Conservation (phyloP, 2,113 vertebrate genomes). For the Cynoglossus semilaevis region DNA sequence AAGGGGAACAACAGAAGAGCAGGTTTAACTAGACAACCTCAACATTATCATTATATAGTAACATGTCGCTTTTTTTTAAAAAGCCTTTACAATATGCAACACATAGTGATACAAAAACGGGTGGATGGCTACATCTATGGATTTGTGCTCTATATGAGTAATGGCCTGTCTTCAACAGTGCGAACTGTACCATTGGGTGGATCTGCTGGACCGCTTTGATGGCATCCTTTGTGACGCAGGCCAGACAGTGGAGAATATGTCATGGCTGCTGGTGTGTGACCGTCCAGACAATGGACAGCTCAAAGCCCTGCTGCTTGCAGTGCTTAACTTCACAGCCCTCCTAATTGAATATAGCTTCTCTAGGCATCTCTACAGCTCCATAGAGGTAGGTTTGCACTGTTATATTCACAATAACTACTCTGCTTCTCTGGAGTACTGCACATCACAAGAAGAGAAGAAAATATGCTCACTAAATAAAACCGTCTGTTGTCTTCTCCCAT, state of each 20-base stretch:
- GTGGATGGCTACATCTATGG: neutral
- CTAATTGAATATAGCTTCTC: constrained; percentile 98
- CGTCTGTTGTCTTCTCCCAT: constrained; percentile 9
- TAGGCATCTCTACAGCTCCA: constrained; percentile 95
- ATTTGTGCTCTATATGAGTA: neutral
- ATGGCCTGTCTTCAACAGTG: constrained; percentile 73
- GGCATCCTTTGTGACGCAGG: constrained; percentile 93
- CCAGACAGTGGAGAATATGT: constrained; percentile 93
- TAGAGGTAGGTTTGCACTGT: constrained; percentile 80
- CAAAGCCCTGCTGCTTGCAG: constrained; percentile 90
- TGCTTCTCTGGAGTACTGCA: neutral
- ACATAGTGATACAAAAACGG: neutral
- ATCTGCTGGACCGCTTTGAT: constrained; percentile 93
- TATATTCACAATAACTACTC: neutral
- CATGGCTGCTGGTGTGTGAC: constrained; percentile 94
- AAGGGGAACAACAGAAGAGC: too few species aligned
- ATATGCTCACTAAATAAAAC: constrained; percentile 12
- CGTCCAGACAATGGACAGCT: constrained; percentile 87
- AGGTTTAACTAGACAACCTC: too few species aligned
- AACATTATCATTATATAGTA: too few species aligned
- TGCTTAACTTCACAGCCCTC: constrained; percentile 94
- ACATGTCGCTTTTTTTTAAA: too few species aligned
- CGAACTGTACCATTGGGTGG: constrained; percentile 98
- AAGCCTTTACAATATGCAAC: too few species aligned
- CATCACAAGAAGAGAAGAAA: neutral